Evolutionary conservation across 2,888 invertebrate species (phyloP), one percentile per base, ranked within the genome.

Genomic region (Mechanitis mazaeus): DNA sequence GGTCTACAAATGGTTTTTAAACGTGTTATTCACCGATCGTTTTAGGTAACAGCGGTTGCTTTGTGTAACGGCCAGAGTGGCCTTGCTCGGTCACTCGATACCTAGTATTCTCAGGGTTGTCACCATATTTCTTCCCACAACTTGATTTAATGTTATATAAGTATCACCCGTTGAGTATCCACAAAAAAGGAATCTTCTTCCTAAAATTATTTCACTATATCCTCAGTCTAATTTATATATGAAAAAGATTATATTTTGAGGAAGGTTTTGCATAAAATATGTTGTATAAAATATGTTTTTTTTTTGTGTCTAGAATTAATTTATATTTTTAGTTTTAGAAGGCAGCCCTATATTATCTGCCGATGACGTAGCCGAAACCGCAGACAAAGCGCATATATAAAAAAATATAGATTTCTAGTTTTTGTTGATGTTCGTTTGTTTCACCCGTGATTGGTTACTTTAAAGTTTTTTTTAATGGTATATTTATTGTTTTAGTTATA

Each of bases 51-150:
- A 66, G 65, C 75, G 78, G 76, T 75, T 71, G 71, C 76, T 78
- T 78, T 80, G 78, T 75, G 76, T 80, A 82, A 78, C 80, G 79
- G 78, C 77, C 68, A 72, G 60, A 7, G 69, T 76, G 81, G 75
- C 82, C 82, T 83, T 81, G 81, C 65, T 56, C 69, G 76, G 70
- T 74, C 78, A 69, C 64, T 69, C 59, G 50, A 28, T 54, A 45
- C 61, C 60, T 58, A 50, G 31, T 42, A 7, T 50, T 31, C 50
- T 31, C 31, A 50, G 50, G 50, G 50, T 11, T 50, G 50, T 28
- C 50, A 50, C 7, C 2, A 31, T 50, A 6, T 20, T 20, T 50
- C 2, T 31, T 50, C 7, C 9, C 7, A 31, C 3, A 50, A 31
- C 50, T 31, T 50, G 9, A 50, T 9, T 50, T 31, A 1, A 31